These are phyloP conservation scores for Aphrocallistes beatrix DNA, from an alignment of 37 sponge, comb jelly and placozoan genomes.

Conservation along the genomic window DNA sequence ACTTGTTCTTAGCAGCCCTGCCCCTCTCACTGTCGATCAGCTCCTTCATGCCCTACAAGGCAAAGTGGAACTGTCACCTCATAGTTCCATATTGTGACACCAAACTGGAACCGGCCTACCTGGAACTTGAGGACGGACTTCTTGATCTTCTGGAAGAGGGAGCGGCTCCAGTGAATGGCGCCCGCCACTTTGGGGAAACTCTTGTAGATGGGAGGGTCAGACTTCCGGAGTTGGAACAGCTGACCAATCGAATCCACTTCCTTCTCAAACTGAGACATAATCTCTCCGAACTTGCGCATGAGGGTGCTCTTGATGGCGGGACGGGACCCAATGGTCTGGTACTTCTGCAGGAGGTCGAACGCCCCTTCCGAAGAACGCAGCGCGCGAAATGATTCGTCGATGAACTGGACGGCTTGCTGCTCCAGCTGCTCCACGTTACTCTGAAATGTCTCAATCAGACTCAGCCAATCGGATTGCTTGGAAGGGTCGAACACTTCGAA, in stretches of 20 bases:
- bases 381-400: conserved; percentile 88
- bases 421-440: conserved; percentile 78
- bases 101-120: neutral
- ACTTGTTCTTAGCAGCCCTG: conserved; percentile 64
- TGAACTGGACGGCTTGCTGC: conserved; percentile 81
- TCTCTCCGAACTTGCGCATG: conserved; percentile 95
- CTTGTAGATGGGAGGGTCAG: conserved; percentile 72
- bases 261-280: conserved; percentile 73
- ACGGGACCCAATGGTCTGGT: conserved; percentile 74
- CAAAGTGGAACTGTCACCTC: neutral
- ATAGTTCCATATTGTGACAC: neutral
- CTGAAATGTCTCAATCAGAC: conserved; percentile 78
- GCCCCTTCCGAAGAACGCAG: conserved; percentile 95
- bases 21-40: conserved; percentile 69
- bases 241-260: conserved; percentile 79
- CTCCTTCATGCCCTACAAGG: conserved; percentile 59
- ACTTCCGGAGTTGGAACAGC: conserved; percentile 55
- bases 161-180: conserved; percentile 83
- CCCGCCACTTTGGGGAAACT: conserved; percentile 95
- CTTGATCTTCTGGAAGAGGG: conserved; percentile 93
- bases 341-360: conserved; percentile 98
- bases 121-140: conserved; percentile 84
- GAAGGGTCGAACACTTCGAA: neutral
- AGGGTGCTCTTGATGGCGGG: conserved; percentile 85
- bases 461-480: conserved; percentile 53